phyloP scores from a whole-genome alignment of 2,888 invertebrate genomes.

The Stenoptilia bipunctidactyla region DNA sequence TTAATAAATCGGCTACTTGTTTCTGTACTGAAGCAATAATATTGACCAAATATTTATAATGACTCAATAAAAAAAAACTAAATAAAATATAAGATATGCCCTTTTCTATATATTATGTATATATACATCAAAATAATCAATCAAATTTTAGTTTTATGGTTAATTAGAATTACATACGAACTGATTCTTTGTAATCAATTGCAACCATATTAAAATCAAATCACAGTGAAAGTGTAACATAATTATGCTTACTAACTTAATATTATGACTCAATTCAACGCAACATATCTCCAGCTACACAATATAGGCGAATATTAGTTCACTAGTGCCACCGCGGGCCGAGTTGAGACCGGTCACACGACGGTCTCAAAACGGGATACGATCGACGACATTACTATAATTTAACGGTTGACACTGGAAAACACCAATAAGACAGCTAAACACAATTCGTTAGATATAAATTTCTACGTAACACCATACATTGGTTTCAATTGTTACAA shows the following conservation, averaged over 20 bases:
- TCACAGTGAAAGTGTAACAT: constrained; percentile 63
- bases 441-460: constrained; percentile 47
- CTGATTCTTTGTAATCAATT: constrained; percentile 37
- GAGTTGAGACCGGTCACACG: too few relatives aligned
- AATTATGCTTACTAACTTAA: constrained; percentile 59
- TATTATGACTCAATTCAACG: constrained; percentile 55
- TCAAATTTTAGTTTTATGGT: neutral
- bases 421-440: constrained; percentile 35
- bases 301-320: constrained; percentile 25
- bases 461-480: constrained; percentile 60
- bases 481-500: constrained; percentile 53
- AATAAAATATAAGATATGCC: too few relatives aligned
- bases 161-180: neutral
- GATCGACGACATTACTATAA: constrained; percentile 5
- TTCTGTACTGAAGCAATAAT: constrained; percentile 57
- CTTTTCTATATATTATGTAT: too few relatives aligned
- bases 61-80: constrained; percentile 19
- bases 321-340: constrained; percentile 18
- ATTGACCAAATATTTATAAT: constrained; percentile 48
- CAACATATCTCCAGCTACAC: constrained; percentile 43
- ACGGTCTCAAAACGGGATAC: too few relatives aligned
- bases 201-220: constrained; percentile 57
- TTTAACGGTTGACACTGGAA: constrained; percentile 20
- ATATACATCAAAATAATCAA: neutral
- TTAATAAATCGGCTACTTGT: constrained; percentile 56